Percentiles rank a stretch among this genome's conserved stretches.
phyloP scores from a whole-genome alignment of 2,113 vertebrate species.

The Gymnobelideus leadbeateri region DNA sequence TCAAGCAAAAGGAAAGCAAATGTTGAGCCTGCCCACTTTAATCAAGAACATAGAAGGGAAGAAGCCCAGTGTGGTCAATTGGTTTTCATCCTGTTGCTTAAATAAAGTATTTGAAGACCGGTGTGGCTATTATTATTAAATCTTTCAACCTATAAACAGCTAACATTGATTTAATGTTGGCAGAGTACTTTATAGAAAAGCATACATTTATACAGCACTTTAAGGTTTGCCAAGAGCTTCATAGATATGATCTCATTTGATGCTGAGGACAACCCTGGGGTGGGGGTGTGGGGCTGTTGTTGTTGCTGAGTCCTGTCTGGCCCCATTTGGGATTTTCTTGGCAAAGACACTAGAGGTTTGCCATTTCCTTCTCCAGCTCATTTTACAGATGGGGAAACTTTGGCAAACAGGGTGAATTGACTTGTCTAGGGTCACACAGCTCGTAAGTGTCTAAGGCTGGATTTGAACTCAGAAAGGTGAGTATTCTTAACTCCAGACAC shows the following conservation, averaged over 20 bases:
- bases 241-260: background rate
- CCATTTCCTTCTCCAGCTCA: too few species aligned
- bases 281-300: background rate
- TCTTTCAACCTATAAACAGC: background rate
- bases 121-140: background rate
- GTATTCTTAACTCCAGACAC: background rate
- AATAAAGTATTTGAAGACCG: constrained; percentile 51
- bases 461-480: background rate
- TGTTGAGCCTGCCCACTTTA: constrained; percentile 41
- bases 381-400: background rate
- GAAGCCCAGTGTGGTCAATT: background rate
- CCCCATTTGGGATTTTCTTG: too few species aligned
- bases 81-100: constrained; percentile 43
- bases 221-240: background rate
- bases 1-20: constrained; percentile 53
- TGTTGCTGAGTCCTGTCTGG: background rate
- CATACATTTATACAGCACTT: background rate
- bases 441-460: background rate
- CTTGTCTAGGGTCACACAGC: background rate
- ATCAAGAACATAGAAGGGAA: constrained; percentile 15
- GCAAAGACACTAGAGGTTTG: too few species aligned
- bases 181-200: background rate
- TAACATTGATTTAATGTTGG: background rate
- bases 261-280: background rate
- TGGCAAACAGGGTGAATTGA: background rate